Evolutionary conservation across 2,797 vertebrate species (phyloP).

Genomic region (Mus caroli): DNA sequence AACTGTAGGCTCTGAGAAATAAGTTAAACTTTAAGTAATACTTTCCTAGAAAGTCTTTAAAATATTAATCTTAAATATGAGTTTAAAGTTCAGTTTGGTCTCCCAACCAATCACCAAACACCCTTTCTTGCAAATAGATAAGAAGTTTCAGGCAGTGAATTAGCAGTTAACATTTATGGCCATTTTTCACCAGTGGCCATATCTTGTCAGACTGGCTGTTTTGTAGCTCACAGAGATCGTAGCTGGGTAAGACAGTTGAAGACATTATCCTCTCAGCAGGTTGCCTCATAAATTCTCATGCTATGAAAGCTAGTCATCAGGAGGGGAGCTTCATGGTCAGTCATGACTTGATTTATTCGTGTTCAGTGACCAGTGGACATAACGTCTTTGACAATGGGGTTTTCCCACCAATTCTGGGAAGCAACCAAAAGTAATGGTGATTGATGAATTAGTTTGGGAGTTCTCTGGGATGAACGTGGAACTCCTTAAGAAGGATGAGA

Average conservation of each 20-base stretch:
- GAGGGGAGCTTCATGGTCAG: not conserved
- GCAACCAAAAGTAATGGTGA: not conserved
- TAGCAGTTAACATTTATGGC: not conserved
- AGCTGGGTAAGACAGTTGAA: not conserved
- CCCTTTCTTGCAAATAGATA: not conserved
- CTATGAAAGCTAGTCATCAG: not conserved
- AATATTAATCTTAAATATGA: conserved; percentile 14
- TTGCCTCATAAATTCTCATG: not conserved
- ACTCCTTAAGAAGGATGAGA: not conserved
- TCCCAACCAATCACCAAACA: not conserved
- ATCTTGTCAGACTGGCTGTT: not conserved
- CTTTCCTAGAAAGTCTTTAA: conserved; percentile 17
- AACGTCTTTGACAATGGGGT: not conserved
- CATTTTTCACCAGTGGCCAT: not conserved
- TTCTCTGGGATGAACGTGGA: not conserved
- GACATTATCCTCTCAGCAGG: not conserved
- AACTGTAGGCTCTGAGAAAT: not conserved
- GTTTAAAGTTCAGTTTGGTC: not conserved
- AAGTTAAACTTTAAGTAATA: not conserved
- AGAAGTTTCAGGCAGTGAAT: not conserved
- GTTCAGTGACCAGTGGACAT: not conserved
- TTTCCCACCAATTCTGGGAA: not conserved
- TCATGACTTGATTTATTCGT: not conserved
- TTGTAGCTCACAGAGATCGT: not conserved
- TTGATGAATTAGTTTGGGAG: not conserved